A percentile compares a stretch with the other conserved stretches of the same genome.
Evolutionary conservation across 1,140 invertebrate genomes (phyloP).

Genomic region (Octopus sinensis): DNA sequence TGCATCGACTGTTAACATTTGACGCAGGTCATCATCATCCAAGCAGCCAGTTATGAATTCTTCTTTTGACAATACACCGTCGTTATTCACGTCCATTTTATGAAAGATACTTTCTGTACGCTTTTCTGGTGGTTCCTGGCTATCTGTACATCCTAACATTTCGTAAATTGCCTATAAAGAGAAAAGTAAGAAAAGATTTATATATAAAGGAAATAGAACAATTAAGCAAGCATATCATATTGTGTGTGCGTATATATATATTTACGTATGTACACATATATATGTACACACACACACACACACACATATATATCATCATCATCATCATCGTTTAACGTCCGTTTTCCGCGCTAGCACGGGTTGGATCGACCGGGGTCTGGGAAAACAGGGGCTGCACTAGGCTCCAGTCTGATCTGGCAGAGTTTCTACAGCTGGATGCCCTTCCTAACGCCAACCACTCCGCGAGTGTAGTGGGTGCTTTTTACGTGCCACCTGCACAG

Average conservation of each 20-base stretch:
- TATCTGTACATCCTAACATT: conserved; percentile 84
- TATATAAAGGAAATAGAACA: background rate
- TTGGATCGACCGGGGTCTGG: background rate
- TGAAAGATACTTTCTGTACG: conserved; percentile 97
- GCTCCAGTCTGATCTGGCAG: no score
- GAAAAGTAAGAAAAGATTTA: conserved; percentile 6
- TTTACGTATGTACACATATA: background rate
- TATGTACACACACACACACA: background rate
- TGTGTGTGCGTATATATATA: background rate
- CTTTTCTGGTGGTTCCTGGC: conserved; percentile 73
- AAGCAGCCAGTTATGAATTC: conserved; percentile 99
- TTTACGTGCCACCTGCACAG: no score
- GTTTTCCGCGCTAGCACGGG: no score
- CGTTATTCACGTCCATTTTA: conserved; percentile 99
- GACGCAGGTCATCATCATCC: conserved; percentile 91
- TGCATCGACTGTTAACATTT: conserved; percentile 52
- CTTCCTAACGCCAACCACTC: no score
- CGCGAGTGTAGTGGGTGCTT: no score
- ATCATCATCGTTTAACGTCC: no score
- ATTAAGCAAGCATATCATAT: background rate
- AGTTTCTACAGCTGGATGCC: no score
- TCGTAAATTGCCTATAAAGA: conserved; percentile 92
- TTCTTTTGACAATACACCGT: conserved; percentile 94
- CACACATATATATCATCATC: background rate
- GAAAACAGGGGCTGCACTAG: no score